Base-by-base conservation (phyloP, 1,140 invertebrate genomes). In the Bombus huntii region DNA sequence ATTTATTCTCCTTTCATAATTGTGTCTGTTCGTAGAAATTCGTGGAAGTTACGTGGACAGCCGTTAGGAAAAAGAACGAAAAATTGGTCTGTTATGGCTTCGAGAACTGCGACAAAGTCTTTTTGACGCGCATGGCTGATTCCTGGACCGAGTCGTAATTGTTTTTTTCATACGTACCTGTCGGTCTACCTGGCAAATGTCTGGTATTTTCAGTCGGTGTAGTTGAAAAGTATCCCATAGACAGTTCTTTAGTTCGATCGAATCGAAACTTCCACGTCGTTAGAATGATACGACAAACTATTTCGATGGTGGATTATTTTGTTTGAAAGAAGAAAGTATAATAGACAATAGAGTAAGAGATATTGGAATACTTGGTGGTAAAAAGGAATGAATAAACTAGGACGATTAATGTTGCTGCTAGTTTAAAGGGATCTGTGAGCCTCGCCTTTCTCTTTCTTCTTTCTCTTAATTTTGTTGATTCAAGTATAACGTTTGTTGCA, bases 101-200 rank as follows among this genome's bases (percentile, higher is more conserved):
- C 66, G 76, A 62, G 34, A 44, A 31, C 62, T 37, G 53, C 68
- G 88, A 90, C 89, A 90, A 90, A 90, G 76, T 66, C 47, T 73
- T 83, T 85, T 89, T 88, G 77, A 90, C 76, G 77, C 86, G 89
- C 88, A 90, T 85, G 88, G 66, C 71, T 86, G 88, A 22, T 57
- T 72, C 34, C 71, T 39, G 83, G 66, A n/a, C 44, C 44, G 39
- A n/a, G 28, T 75, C 73, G 66, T 68, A 47, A 88, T 79, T 57
- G 83, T 88, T 84, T 70, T 53, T 84, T 75, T 80, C 53, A 73
- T 66, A 83, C 72, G 76, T 74, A 81, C 59, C 78, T 59, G 9
- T 3, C 68, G 28, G n/a, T 74, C 37, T 47, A 59, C 28, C n/a
- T 62, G 28, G 25, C 15, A 28, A 31, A 79, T 22, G 28, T 76